Evolutionary conservation across 2,113 vertebrate genomes (phyloP).

Genomic region (Mesocricetus auratus): DNA sequence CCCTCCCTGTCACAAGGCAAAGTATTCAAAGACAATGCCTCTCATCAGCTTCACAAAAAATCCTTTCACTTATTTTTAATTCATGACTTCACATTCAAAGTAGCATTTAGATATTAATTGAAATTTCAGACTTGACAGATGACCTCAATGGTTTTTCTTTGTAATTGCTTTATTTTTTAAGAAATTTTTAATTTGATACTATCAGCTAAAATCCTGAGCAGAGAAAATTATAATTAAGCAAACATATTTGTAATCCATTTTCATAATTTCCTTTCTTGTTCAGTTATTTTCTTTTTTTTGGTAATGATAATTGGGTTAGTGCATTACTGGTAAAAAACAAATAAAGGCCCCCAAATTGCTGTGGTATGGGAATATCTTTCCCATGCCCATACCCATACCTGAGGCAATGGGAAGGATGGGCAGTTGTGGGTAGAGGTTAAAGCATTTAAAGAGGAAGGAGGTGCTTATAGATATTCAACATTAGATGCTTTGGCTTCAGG

Average conservation of each 20-base stretch:
- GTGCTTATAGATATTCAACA: background rate
- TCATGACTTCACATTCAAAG: conserved; percentile 56
- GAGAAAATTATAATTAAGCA: background rate
- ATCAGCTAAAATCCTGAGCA: background rate
- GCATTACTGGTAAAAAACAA: conserved; percentile 1
- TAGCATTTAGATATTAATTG: conserved; percentile 17
- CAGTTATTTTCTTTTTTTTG: background rate
- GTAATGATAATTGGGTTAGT: background rate
- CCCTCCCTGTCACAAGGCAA: background rate
- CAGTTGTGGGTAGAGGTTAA: background rate
- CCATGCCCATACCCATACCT: rapidly evolving
- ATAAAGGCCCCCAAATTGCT: background rate
- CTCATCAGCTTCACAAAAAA: background rate
- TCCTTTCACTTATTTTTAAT: conserved; percentile 37
- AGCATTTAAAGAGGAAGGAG: background rate
- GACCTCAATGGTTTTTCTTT: conserved; percentile 17
- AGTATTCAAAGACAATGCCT: conserved; percentile 19
- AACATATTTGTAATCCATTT: background rate
- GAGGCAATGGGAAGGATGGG: background rate
- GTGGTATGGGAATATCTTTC: background rate
- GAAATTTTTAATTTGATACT: background rate
- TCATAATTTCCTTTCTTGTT: conserved; percentile 10
- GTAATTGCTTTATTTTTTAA: conserved; percentile 53
- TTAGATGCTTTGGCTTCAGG: background rate
- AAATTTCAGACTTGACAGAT: background rate